phyloP scores from a whole-genome alignment of 2,888 invertebrate genomes.

The Melieria crassipennis region DNA sequence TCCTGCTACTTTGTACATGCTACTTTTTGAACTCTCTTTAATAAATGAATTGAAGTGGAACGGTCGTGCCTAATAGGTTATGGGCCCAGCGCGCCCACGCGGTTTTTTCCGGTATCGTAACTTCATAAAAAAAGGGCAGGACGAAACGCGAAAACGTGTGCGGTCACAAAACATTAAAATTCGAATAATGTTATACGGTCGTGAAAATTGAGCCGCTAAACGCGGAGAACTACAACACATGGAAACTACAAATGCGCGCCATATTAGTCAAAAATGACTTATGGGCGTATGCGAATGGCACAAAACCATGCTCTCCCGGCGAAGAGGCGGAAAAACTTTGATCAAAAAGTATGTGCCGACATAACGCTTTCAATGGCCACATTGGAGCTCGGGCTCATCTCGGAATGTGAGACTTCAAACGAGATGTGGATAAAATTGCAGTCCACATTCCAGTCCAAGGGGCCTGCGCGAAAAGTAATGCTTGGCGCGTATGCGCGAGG shows the following conservation, averaged over 20 bases:
- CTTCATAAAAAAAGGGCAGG: no score
- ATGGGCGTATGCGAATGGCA: not conserved
- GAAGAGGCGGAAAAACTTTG: slow-evolving; percentile 6
- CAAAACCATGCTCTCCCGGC: not conserved
- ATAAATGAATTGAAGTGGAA: no score
- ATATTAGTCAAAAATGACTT: not conserved
- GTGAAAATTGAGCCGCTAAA: slow-evolving; percentile 2
- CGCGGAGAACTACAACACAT: not conserved
- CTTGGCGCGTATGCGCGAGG: slow-evolving; percentile 32
- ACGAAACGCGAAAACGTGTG: no score
- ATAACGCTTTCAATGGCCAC: slow-evolving; percentile 40
- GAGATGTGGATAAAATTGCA: slow-evolving; percentile 59
- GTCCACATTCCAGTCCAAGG: slow-evolving; percentile 56
- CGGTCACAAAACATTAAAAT: no score
- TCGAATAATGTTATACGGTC: not conserved
- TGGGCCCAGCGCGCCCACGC: no score
- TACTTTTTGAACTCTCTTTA: no score
- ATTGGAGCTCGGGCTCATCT: slow-evolving; percentile 53
- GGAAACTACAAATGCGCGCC: slow-evolving; percentile 2
- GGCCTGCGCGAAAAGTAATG: slow-evolving; percentile 61
- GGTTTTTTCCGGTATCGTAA: no score
- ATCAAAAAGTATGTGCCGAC: slow-evolving; percentile 43
- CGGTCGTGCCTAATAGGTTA: no score
- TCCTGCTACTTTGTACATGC: no score
- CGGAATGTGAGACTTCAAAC: slow-evolving; percentile 49